A percentile compares a stretch with the other conserved stretches of the same genome.
These are phyloP conservation scores for Drosophila buzzatii DNA, from an alignment of 2,888 invertebrate species.

Conservation along the genomic window DNA sequence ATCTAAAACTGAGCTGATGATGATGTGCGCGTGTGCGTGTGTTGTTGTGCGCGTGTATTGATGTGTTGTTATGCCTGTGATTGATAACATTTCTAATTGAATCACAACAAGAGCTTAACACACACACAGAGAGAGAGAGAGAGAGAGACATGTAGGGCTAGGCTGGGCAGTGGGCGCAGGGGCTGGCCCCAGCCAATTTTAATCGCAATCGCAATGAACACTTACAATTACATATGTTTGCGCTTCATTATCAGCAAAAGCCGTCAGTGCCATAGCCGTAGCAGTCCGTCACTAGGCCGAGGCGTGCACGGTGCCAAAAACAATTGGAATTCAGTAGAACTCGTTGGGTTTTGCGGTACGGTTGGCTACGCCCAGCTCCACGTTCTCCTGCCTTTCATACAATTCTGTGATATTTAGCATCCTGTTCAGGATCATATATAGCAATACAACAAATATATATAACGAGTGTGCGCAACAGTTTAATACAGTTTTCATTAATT, in stretches of 20 bases:
- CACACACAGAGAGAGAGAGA: neutral
- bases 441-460: neutral
- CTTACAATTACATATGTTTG: constrained; percentile 75
- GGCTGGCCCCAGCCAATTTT: constrained; percentile 46
- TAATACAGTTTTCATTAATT: neutral
- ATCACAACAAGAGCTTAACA: constrained; percentile 53
- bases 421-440: constrained; percentile 27
- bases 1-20: constrained; percentile 40
- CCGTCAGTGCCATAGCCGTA: constrained; percentile 15
- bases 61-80: constrained; percentile 40
- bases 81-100: constrained; percentile 72
- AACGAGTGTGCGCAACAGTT: neutral
- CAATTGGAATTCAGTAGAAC: constrained; percentile 57
- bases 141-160: neutral
- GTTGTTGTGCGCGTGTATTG: constrained; percentile 26
- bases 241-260: constrained; percentile 62
- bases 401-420: constrained; percentile 49
- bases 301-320: constrained; percentile 37
- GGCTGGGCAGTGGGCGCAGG: neutral
- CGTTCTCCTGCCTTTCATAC: neutral
- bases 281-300: constrained; percentile 41
- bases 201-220: constrained; percentile 72
- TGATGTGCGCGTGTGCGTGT: constrained; percentile 28
- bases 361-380: constrained; percentile 34
- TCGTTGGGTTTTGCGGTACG: constrained; percentile 54